These are phyloP conservation scores for Malachius bipustulatus DNA, from an alignment of 2,888 invertebrate genomes.

Conservation along the genomic window DNA sequence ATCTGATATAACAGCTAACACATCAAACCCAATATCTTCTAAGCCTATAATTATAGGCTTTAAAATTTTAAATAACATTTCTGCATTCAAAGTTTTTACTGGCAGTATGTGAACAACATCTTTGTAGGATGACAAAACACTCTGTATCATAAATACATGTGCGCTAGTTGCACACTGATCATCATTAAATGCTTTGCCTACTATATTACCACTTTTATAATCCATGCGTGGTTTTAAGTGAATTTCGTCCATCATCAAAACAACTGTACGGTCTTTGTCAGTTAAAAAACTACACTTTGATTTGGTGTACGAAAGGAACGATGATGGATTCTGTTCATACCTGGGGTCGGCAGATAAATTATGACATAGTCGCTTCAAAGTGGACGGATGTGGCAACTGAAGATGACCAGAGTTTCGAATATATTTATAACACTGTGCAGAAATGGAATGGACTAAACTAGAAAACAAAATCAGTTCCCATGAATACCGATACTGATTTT, in stretches of 20 bases:
- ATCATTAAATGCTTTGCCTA: constrained; percentile 14
- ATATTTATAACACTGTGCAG: constrained; percentile 16
- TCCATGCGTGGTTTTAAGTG: constrained; percentile 18
- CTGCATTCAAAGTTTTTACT: constrained; percentile 11
- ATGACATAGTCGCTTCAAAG: too few relatives aligned
- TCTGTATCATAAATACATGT: constrained; percentile 16
- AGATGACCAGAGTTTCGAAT: too few relatives aligned
- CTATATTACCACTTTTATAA: constrained; percentile 18
- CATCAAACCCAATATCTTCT: constrained; percentile 15
- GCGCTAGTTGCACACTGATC: constrained; percentile 11
- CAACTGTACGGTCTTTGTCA: constrained; percentile 10
- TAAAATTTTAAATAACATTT: constrained; percentile 9
- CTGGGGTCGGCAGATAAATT: too few relatives aligned
- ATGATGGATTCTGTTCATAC: too few relatives aligned
- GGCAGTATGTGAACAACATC: constrained; percentile 19
- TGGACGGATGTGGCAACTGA: too few relatives aligned
- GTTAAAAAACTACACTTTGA: constrained; percentile 9
- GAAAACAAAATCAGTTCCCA: constrained; percentile 7
- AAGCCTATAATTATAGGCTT: constrained; percentile 14
- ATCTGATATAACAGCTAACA: constrained; percentile 15
- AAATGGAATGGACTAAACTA: constrained; percentile 10
- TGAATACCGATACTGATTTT: neutral
- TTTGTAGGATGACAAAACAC: constrained; percentile 14
- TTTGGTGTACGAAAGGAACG: constrained; percentile 3
- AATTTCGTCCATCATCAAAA: constrained; percentile 17